Evolutionary conservation across 2,113 vertebrate species (phyloP).

Genomic region (Pantherophis guttatus): DNA sequence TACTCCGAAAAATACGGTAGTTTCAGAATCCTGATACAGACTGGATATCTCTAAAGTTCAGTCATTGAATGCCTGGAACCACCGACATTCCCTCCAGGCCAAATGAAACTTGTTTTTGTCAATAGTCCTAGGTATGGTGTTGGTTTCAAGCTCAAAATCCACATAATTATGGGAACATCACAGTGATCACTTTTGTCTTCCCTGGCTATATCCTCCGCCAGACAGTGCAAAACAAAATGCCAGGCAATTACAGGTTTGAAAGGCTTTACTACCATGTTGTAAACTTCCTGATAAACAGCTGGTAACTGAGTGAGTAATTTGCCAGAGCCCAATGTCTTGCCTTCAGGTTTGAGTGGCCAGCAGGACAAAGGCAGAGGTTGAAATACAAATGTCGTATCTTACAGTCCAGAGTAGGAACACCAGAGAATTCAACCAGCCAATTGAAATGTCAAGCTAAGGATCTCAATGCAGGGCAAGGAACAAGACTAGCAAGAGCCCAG

Average conservation of each 20-base stretch:
- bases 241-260: not conserved
- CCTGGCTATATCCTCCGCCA: not conserved
- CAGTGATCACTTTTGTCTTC: not conserved
- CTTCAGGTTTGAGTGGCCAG: not conserved
- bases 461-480: not conserved
- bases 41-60: not conserved
- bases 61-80: not conserved
- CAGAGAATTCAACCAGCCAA: not conserved
- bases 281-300: not conserved
- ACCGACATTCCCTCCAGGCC: not conserved
- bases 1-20: not conserved
- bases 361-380: not conserved
- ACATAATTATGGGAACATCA: not conserved
- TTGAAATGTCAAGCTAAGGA: not conserved
- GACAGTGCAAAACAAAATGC: not conserved
- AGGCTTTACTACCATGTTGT: not conserved
- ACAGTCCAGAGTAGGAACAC: not conserved
- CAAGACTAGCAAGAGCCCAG: not conserved
- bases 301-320: not conserved
- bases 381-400: not conserved
- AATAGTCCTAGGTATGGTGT: not conserved
- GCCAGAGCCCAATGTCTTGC: not conserved
- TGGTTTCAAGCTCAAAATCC: not conserved
- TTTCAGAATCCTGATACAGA: not conserved
- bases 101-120: not conserved